Evolutionary conservation across 2,113 vertebrate genomes (phyloP), one percentile per base, ranked within the genome.

Genomic region (Pseudonaja textilis): DNA sequence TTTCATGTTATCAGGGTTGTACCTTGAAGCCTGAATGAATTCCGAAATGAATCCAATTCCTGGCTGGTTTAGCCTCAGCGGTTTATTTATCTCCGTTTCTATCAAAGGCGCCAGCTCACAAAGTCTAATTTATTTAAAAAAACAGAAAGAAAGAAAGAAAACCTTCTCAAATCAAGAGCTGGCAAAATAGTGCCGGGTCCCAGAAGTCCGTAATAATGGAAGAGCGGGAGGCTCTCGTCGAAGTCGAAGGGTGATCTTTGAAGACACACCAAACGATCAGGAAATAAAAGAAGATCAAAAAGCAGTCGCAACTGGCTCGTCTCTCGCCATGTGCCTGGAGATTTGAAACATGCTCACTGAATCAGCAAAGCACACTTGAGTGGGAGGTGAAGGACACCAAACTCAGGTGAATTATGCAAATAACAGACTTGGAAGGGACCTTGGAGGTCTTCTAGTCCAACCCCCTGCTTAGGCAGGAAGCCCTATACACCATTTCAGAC

Each of bases 21-120:
- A 93, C 0, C 91, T 93, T 95, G 96, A 93, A 95, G 96, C 14
- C 50, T 92, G 29, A 74, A n/a, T 94, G 93, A 95, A 91, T 94
- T 95, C 87, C 92, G 91, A 96, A 97, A 95, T 94, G 95, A 96
- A 96, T 95, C 95, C 91, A 94, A 96, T 81, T 59, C 59, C 92
- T 93, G 34, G 52, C 91, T 88, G 91, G 94, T 95, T 95, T 93
- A 29, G 61, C 25, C 55, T 92, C 93, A 91, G 87, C 95, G 81
- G 94, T 89, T 93, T 56, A 90, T 96, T 95, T 95, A 64, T 95
- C 88, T 96, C 93, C 94, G 96, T 96, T 61, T 94, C 94, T 94
- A 96, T 96, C 96, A 96, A 85, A 93, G 95, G 94, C 91, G 89
- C 74, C 93, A 22, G 34, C 93, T 87, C 56, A 88, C 1, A 10